A percentile compares a stretch with the other conserved stretches of the same genome.
These are phyloP conservation scores for Mamestra configurata DNA, from an alignment of 1,140 invertebrate genomes.

Conservation along the genomic window DNA sequence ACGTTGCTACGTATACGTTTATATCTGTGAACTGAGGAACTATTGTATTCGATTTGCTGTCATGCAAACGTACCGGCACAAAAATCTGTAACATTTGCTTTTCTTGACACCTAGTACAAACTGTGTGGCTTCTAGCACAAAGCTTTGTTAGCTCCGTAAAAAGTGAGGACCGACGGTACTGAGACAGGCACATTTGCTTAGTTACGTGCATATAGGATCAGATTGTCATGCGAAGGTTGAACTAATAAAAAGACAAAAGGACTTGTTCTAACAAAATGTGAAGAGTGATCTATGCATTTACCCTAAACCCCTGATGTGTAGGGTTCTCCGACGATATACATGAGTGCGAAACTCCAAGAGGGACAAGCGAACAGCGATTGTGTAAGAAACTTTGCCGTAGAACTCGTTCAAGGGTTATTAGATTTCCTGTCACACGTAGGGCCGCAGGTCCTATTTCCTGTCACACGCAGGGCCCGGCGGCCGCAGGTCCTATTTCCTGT, in stretches of 20 bases:
- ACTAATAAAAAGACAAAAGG: conserved; percentile 25
- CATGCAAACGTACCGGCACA: not conserved
- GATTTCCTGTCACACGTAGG: conserved; percentile 83
- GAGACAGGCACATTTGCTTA: conserved; percentile 1
- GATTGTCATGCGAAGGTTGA: not conserved
- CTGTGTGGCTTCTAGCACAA: not conserved
- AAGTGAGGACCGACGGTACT: not conserved
- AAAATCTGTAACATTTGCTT: not conserved
- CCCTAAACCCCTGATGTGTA: conserved; percentile 36
- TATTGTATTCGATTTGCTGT: not conserved
- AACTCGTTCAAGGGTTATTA: conserved; percentile 77
- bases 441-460: too few species aligned
- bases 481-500: too few species aligned
- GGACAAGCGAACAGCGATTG: conserved; percentile 65
- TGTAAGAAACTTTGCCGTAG: conserved; percentile 75
- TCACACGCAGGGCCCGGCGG: too few species aligned
- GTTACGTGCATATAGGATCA: conserved; percentile 9
- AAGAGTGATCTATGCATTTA: conserved; percentile 14
- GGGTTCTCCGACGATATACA: conserved; percentile 20
- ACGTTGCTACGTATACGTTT: not conserved
- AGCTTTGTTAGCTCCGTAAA: not conserved
- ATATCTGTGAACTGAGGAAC: not conserved
- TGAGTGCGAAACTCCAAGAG: conserved; percentile 57
- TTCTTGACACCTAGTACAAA: conserved; percentile 3
- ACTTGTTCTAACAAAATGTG: conserved; percentile 25